Evolutionary conservation across 35 echinoderm and acorn worm genomes (phyloP).

Genomic region (Chiridota heheva): DNA sequence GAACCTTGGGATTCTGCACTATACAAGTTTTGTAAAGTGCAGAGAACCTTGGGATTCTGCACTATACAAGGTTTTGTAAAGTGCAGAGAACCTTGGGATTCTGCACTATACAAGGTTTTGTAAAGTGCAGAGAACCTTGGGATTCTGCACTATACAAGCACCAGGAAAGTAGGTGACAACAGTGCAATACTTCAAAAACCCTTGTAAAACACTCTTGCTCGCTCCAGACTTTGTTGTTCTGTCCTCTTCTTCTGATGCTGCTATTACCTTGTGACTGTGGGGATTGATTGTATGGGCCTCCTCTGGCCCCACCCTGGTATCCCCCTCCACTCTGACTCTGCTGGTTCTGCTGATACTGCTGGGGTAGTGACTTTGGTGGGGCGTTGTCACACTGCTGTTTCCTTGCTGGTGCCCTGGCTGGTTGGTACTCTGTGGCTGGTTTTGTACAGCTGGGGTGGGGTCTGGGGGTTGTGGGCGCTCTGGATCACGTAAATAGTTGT

Average conservation of each 20-base stretch:
- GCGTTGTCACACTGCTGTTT: not conserved
- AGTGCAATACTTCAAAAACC: not conserved
- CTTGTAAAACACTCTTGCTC: slow-evolving; percentile 5
- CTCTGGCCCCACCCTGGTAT: not conserved
- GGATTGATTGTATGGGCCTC: not conserved
- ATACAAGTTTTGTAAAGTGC: no score
- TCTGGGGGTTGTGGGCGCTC: slow-evolving; percentile 75
- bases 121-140: no score
- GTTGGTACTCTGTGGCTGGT: not conserved
- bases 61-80: no score
- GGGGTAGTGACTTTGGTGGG: not conserved
- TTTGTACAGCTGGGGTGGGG: slow-evolving; percentile 45
- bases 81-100: no score
- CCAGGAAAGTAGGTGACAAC: no score
- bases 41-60: no score
- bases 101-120: no score
- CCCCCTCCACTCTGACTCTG: not conserved
- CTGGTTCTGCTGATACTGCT: slow-evolving; percentile 19
- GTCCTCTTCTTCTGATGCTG: slow-evolving; percentile 1
- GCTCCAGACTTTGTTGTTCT: slow-evolving; percentile 1
- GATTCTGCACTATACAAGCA: no score
- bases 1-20: no score
- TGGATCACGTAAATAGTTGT: slow-evolving; percentile 86
- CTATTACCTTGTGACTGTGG: not conserved
- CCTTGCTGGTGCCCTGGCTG: slow-evolving; percentile 43